Evolutionary conservation across 2,113 vertebrate species (phyloP), one percentile per base, ranked within the genome.

Genomic region (Sigmodon hispidus): DNA sequence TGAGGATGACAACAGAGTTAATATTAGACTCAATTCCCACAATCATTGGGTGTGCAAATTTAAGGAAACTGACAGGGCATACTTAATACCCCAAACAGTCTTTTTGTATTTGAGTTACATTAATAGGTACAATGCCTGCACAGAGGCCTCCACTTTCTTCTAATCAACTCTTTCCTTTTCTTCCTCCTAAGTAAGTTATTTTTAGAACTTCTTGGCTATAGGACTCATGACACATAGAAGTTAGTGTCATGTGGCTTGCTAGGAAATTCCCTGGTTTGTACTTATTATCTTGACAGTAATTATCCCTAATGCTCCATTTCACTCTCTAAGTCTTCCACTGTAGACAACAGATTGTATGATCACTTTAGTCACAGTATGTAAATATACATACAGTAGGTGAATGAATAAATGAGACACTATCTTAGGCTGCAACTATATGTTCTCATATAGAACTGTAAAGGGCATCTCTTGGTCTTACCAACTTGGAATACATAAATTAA

Each of bases 171-270:
- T 92, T 95, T 48, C 79, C 87, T 45, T 91, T 89, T 87, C 63
- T 96, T 94, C 93, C 72, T n/a, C 84, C 90, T 90, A 93, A 91
- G 55, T 70, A 88, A 73, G 87, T 93, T 93, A 95, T 89, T 95
- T 83, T 88, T 69, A 94, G 96, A 96, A 83, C 70, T 59, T 96
- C 87, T 93, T 88, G 90, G 91, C 86, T 96, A 13, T 92, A 92
- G 59, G 69, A 95, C 91, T 92, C 80, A 72, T n/a, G 90, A 90
- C 10, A 85, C 45, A 7, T 1, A 65, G 57, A 12, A 77, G 43
- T 72, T 70, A 48, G 21, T 24, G 22, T 55, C 63, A n/a, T 24
- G 70, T 24, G n/a, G 84, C 15, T 45, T 50, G 52, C 80, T 17
- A 57, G 89, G 88, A 69, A 95, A 88, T 77, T 87, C 6, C 3